Evolutionary conservation across 2,888 invertebrate species (phyloP), one percentile per base, ranked within the genome.

Genomic region (Eristalis arbustorum): DNA sequence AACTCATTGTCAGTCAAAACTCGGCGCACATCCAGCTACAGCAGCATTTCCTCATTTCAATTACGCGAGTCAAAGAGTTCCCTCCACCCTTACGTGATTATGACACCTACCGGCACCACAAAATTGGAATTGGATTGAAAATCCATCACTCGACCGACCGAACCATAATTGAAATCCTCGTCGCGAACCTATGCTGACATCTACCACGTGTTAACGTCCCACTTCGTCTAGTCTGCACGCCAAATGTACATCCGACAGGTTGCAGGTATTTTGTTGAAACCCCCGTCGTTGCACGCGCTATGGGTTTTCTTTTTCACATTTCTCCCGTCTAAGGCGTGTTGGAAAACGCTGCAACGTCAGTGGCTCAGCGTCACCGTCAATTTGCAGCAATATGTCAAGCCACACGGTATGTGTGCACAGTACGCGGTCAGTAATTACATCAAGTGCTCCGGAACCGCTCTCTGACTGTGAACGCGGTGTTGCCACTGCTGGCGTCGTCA

Each of bases 341-440:
- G 64, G 49, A 31, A 64, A 66, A 18, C 49, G 18, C 18, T 3
- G 18, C 18, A 49, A 49, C 49, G 49, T 37, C 13, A 37, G 37
- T 37, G 37, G 13, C 37, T 13, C 42, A 40, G n/a, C 28, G 62
- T 5, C 13, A 14, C 42, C 59, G 72, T 59, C 71, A 78, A 59
- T 66, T 78, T 59, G 23, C 22, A 64, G 25, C 40, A 40, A 40
- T 49, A 59, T 66, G 63, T 61, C 59, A 11, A 42, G 25, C 28
- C 18, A 8, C 8, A 18, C 18, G n/a, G 49, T 49, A 18, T 49
- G 49, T 49, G 25, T 49, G 49, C 34, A 28, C 42, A 37, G 37
- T 56, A 37, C 63, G 56, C 68, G 76, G 68, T 62, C 22, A 18
- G 62, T 62, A 63, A 56, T 76, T 69, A 66, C 71, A 78, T 78